phyloP scores from a whole-genome alignment of 2,888 invertebrate species.

The Acleris literana region DNA sequence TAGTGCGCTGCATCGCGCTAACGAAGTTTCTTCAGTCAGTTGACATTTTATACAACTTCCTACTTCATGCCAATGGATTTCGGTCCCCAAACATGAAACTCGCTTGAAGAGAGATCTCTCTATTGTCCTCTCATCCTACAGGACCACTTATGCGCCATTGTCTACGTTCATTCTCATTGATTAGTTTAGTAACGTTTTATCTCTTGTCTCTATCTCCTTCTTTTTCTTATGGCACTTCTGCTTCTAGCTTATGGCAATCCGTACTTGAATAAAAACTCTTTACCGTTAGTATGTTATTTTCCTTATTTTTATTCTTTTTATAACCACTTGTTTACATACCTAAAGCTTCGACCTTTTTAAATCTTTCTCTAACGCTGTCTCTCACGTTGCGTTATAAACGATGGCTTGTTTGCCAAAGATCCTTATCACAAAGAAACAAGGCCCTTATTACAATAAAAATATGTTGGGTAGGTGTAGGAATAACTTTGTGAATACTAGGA shows the following conservation, averaged over 20 bases:
- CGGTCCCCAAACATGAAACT: too few relatives aligned
- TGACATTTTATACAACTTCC: too few relatives aligned
- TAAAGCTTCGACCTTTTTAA: conserved; percentile 53
- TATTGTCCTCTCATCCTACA: too few relatives aligned
- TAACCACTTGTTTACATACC: conserved; percentile 53
- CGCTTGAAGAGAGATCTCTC: too few relatives aligned
- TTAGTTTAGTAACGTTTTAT: too few relatives aligned
- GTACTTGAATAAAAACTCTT: not conserved
- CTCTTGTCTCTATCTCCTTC: too few relatives aligned
- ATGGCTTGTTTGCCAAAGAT: conserved; percentile 35
- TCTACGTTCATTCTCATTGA: too few relatives aligned
- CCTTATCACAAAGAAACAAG: conserved; percentile 34
- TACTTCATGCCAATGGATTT: too few relatives aligned
- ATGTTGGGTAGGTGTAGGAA: not conserved
- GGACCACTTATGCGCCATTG: too few relatives aligned
- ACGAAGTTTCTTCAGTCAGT: too few relatives aligned
- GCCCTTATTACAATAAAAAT: conserved; percentile 18
- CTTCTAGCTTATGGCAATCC: not conserved
- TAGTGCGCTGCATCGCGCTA: too few relatives aligned
- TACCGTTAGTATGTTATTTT: not conserved
- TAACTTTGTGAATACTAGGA: conserved; percentile 12
- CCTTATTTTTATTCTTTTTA: not conserved
- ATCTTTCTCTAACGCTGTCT: conserved; percentile 56
- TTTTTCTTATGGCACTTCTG: too few relatives aligned
- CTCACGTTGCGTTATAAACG: conserved; percentile 52